Evolutionary conservation across 1,140 invertebrate genomes (phyloP), one percentile per base, ranked within the genome.

Genomic region (Cepaea nemoralis): DNA sequence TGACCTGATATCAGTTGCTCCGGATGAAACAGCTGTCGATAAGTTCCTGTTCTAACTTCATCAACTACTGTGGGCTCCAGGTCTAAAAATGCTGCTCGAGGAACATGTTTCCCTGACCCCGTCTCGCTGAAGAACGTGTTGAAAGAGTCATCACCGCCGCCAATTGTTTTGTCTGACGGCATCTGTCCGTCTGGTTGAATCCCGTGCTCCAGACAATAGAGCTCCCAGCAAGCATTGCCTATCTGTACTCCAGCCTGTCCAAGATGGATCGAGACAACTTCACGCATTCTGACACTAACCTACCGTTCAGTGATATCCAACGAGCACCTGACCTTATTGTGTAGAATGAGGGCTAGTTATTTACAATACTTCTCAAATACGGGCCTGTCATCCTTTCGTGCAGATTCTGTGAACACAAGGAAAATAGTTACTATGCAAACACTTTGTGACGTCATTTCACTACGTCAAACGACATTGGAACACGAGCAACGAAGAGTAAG

Each of bases 201-300:
- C 22, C 95, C 95, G 91, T 97, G 96, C 91, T 97, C 94, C 91
- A 94, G 85, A 74, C 88, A 89, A 81, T 86, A 97, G 73, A 97
- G 92, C 89, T 97, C 96, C 94, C 94, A 94, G 86, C 93, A 94
- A 74, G 95, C 95, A 90, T 96, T 96, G 83, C 96, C 96, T 88
- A 97, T 96, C 92, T 97, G 96, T 3, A 96, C 95, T 69, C 96
- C 96, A 80, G 96, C 96, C 92, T 97, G 96, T 8, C 82, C 80
- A 45, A 83, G 71, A 77, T 84, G 85, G 39, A 83, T 80, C 27
- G 67, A 79, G 33, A 97, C 95, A 88, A 95, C 95, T 93, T 97
- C 96, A 73, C 93, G 88, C 93, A 77, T 77, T 63, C 1, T 63
- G 16, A 6, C 16, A 63, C 16, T 63, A 63, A 63, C 59, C 59